These are phyloP conservation scores for Papilio polyxenes DNA, from an alignment of 1,140 invertebrate genomes.

Conservation along the genomic window DNA sequence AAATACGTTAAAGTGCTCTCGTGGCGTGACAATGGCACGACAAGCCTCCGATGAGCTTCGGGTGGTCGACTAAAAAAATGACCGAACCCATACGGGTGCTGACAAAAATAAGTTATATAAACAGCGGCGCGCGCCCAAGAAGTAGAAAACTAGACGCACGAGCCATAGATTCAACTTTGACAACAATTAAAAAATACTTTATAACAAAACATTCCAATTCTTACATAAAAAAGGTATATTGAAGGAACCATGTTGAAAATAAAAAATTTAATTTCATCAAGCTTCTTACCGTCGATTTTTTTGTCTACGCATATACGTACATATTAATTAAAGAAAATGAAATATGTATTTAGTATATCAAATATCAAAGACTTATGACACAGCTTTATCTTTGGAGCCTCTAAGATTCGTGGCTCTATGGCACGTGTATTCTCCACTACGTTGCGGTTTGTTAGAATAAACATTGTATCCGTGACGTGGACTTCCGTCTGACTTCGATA, in stretches of 20 bases:
- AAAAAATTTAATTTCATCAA: too few relatives aligned
- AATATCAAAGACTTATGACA: background rate
- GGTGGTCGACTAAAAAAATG: conserved; percentile 30
- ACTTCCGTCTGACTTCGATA: conserved; percentile 56
- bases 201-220: too few relatives aligned
- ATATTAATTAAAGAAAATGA: too few relatives aligned
- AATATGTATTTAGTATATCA: too few relatives aligned
- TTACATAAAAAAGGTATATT: too few relatives aligned
- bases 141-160: background rate
- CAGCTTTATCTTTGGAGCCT: background rate
- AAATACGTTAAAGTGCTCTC: conserved; percentile 7
- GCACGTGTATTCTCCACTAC: conserved; percentile 45
- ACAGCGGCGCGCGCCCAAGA: conserved; percentile 13
- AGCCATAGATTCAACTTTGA: background rate
- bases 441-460: conserved; percentile 68
- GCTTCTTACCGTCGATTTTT: too few relatives aligned
- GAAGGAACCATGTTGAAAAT: too few relatives aligned
- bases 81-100: conserved; percentile 17
- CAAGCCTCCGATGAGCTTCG: conserved; percentile 33
- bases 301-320: too few relatives aligned
- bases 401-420: conserved; percentile 30
- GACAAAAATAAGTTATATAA: conserved; percentile 32
- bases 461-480: conserved; percentile 68
- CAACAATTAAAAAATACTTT: too few relatives aligned
- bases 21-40: conserved; percentile 3